Conservation (phyloP, 1,140 invertebrate species). For the Drosophila persimilis region DNA sequence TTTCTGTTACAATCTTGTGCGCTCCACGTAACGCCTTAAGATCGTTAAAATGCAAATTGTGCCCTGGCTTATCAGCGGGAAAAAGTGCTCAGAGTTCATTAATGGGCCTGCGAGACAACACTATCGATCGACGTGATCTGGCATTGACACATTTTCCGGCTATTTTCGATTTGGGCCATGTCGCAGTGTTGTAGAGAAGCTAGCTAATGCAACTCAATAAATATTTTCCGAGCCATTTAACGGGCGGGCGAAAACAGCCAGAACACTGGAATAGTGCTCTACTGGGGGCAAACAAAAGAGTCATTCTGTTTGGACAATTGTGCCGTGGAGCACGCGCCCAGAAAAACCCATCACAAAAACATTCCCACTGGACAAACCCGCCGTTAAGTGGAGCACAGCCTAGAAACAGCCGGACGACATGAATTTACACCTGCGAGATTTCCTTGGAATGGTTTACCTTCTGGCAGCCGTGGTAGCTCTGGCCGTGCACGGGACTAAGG, state of each 20-base stretch:
- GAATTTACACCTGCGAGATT: conserved; percentile 9
- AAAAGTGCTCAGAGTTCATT: conserved; percentile 13
- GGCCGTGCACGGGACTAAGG: conserved; percentile 10
- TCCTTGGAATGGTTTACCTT: conserved; percentile 29
- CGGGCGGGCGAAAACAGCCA: conserved; percentile 19
- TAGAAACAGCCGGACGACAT: conserved; percentile 37
- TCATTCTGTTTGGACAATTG: conserved; percentile 73
- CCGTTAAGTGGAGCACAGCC: conserved; percentile 35
- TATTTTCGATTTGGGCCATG: conserved; percentile 6
- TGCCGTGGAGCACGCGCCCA: conserved; percentile 44
- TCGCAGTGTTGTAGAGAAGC: neutral
- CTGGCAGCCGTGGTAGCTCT: neutral
- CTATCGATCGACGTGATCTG: conserved; percentile 43
- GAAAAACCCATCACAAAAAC: conserved; percentile 25
- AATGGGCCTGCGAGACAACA: conserved; percentile 15
- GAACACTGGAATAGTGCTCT: conserved; percentile 13
- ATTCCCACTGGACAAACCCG: conserved; percentile 20
- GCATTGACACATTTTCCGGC: conserved; percentile 64
- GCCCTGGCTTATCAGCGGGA: conserved; percentile 17
- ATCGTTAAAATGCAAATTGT: conserved; percentile 40
- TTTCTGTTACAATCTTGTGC: conserved; percentile 47
- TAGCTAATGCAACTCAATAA: conserved; percentile 55
- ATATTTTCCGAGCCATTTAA: conserved; percentile 69
- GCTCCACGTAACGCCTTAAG: conserved; percentile 38
- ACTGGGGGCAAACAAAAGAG: conserved; percentile 31